Percentiles rank a stretch among this genome's conserved stretches.
Evolutionary conservation across 2,113 vertebrate species (phyloP).

Genomic region (Tragulus kanchil): DNA sequence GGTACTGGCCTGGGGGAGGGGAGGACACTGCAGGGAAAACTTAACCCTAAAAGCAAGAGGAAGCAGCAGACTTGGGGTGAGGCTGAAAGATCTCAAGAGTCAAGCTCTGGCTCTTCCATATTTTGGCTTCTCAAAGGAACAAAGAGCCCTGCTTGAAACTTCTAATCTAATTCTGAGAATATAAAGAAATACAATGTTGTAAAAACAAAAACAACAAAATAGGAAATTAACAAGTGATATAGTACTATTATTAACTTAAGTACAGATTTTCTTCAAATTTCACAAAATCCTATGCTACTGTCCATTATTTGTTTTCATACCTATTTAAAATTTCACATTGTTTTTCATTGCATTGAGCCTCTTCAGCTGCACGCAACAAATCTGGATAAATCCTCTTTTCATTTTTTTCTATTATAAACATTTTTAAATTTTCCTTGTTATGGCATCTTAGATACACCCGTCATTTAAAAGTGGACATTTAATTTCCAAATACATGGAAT

Average conservation of each 20-base stretch:
- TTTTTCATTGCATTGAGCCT: not conserved
- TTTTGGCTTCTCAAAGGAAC: constrained; percentile 55
- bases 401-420: not conserved
- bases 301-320: not conserved
- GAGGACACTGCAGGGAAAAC: not conserved
- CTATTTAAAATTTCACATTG: not conserved
- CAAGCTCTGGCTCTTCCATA: not conserved
- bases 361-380: not conserved
- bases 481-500: not conserved
- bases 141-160: not conserved
- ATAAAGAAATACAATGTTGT: not conserved
- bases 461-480: not conserved
- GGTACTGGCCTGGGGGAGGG: not conserved
- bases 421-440: not conserved
- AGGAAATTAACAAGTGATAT: not conserved
- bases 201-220: not conserved
- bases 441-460: not conserved
- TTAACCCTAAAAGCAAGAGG: not conserved
- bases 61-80: not conserved
- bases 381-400: not conserved
- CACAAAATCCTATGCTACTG: not conserved
- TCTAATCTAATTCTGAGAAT: not conserved
- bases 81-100: constrained; percentile 26
- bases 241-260: not conserved
- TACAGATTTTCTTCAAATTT: not conserved